Base-by-base conservation (phyloP, 2,797 vertebrate genomes). In the Loris lydekkerianus region DNA sequence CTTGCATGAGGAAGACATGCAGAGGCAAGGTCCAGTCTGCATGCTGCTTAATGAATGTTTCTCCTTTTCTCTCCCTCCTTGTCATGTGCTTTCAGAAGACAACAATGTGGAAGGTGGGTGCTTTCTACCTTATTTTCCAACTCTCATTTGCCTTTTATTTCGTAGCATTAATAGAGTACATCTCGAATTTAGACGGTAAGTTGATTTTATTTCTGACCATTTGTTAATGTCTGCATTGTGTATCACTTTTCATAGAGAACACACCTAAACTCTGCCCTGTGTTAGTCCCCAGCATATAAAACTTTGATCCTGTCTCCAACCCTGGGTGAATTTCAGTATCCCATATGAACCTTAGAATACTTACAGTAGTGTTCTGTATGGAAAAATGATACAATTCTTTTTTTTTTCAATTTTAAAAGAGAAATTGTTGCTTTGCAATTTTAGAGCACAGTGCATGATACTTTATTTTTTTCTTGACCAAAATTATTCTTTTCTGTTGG, bases 41-140 rank as follows among this genome's bases (percentile, higher is more conserved):
- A 99, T 99, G 99, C 99, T 98, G 99, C 99, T 99, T 99, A 99
- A 99, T 99, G 99, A 99, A 99, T 99, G 99, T 99, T 99, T 99
- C 99, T 99, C 99, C 99, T 99, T 99, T 99, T 99, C 99, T 99
- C 99, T 99, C 99, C 99, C 98, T 99, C 99, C 99, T 98, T 99
- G 99, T 99, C 98, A 98, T 98, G 99, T 99, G 99, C 99, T 99
- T 99, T 99, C 99, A 99, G 99, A 99, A 99, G 99, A 99, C 99
- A 99, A 98, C 99, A 98, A 99, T 98, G 99, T 98, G 93, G 99
- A 99, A 99, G 99, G 99, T 99, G 99, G 99, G 99, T 99, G 98
- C 98, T 98, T 98, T 98, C 97, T 98, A 97, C 98, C 98, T 98
- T 98, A 96, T 97, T 97, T 98, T 97, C 97, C 97, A 98, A 97